Conservation (phyloP, 2,888 invertebrate genomes). For the Euphydryas editha region DNA sequence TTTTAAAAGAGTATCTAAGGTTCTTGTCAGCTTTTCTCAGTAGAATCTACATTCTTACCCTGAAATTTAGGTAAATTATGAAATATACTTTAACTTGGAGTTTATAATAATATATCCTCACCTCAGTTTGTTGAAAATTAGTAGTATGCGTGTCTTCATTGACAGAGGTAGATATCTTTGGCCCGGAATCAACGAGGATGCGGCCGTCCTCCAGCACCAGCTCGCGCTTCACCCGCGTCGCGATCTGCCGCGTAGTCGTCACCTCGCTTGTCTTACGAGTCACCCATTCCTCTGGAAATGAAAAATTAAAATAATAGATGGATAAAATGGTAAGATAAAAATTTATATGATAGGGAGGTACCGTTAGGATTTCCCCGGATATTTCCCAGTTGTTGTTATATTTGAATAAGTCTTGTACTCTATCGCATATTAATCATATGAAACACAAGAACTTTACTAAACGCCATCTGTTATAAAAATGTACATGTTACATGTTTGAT, state of each 20-base stretch:
- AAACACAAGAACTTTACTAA: too few species aligned
- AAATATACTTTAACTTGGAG: not conserved
- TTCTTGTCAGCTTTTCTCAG: too few species aligned
- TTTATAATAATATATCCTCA: constrained; percentile 48
- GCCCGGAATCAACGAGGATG: constrained; percentile 94
- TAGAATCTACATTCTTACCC: too few species aligned
- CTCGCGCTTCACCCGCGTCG: constrained; percentile 94
- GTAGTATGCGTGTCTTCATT: constrained; percentile 96
- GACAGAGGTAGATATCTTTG: constrained; percentile 94
- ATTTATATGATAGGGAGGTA: too few species aligned
- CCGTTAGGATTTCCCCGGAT: too few species aligned
- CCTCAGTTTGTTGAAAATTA: constrained; percentile 94
- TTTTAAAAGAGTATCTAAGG: too few species aligned
- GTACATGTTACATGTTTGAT: too few species aligned
- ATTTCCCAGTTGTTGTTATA: too few species aligned
- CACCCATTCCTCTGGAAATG: constrained; percentile 94
- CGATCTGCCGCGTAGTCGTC: constrained; percentile 95
- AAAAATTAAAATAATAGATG: not conserved
- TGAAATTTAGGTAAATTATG: not conserved
- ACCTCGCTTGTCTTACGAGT: constrained; percentile 95
- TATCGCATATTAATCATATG: too few species aligned
- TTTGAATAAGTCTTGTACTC: too few species aligned
- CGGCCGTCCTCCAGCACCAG: constrained; percentile 95
- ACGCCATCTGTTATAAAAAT: too few species aligned
- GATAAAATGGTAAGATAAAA: not conserved